Base-by-base conservation (phyloP, 2,113 vertebrate species). In the Arothron firmamentum region DNA sequence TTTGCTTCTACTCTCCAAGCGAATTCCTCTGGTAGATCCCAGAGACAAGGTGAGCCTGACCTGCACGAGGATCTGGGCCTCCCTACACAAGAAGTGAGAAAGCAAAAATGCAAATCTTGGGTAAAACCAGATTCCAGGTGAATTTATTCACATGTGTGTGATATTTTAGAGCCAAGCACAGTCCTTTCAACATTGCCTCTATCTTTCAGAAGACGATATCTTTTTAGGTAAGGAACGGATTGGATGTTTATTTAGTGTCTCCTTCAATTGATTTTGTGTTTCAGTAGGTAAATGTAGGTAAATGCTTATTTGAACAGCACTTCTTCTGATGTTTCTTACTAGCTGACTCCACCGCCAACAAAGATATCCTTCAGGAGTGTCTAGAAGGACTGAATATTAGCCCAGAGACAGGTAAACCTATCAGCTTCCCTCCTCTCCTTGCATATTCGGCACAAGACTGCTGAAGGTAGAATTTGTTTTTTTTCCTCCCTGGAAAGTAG, bases 351-450 rank as follows among this genome's bases (percentile, higher is more conserved):
- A 1, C 46, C 47, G 28, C 10, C 43, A 14, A 42, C 25, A 66
- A 59, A 0, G 85, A 87, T 62, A 52, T 88, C 51, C 80, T 91
- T 50, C 68, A 86, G 63, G 16, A 75, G 59, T 85, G 80, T 65
- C 68, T 91, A 1, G n/a, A 42, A 23, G 78, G 21, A 8, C 65
- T 91, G n/a, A 78, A 83, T 59, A 84, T 90, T 21, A 34, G 56
- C 54, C 71, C 78, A 56, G 63, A 43, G 31, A 7, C 57, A 85
- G 86, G 81, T 85, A 77, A 42, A 31, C 23, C 11, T 6, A 46
- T 67, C 59, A 15, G 15, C 74, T 18, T 21, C 50, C 18, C 53
- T 78, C 48, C 25, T 28, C 52, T 62, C 51, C 59, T 59, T 56
- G 4, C 59, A 38, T 2, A 4, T 38, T 38, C 9, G 11, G 34